A percentile compares a stretch with the other conserved stretches of the same genome.
Evolutionary conservation across 2,113 vertebrate genomes (phyloP).

Genomic region (Athene noctua): DNA sequence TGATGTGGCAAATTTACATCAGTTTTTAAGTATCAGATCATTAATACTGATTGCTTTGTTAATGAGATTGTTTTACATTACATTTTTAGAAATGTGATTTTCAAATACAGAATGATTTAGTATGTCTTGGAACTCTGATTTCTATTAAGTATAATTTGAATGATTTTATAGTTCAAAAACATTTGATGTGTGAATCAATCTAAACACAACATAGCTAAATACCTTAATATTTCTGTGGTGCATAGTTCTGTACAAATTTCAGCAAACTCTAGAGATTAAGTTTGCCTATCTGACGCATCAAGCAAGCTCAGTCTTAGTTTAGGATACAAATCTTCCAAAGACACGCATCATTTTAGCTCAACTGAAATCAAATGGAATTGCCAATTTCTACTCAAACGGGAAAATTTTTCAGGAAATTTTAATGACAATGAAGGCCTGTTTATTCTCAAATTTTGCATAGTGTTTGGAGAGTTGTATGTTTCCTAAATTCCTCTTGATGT

Average conservation of each 20-base stretch:
- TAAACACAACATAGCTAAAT: background rate
- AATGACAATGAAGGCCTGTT: background rate
- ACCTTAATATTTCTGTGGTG: background rate
- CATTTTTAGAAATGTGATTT: background rate
- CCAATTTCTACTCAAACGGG: background rate
- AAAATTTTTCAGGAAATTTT: background rate
- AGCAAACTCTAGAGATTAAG: background rate
- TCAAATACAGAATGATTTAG: background rate
- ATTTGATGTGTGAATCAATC: background rate
- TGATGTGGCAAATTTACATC: background rate
- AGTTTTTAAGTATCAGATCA: background rate
- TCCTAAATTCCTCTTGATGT: background rate
- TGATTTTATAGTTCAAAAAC: background rate
- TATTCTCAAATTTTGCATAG: background rate
- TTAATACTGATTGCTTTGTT: background rate
- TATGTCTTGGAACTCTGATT: background rate
- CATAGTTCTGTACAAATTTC: background rate
- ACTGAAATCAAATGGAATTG: background rate
- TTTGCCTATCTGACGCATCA: background rate
- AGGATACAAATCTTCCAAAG: background rate
- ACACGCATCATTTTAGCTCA: background rate
- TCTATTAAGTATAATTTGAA: background rate
- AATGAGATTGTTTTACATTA: background rate
- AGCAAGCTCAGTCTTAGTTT: background rate
- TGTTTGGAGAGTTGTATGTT: background rate